Conservation (phyloP, 1,140 invertebrate species). For the Heliothis virescens region DNA sequence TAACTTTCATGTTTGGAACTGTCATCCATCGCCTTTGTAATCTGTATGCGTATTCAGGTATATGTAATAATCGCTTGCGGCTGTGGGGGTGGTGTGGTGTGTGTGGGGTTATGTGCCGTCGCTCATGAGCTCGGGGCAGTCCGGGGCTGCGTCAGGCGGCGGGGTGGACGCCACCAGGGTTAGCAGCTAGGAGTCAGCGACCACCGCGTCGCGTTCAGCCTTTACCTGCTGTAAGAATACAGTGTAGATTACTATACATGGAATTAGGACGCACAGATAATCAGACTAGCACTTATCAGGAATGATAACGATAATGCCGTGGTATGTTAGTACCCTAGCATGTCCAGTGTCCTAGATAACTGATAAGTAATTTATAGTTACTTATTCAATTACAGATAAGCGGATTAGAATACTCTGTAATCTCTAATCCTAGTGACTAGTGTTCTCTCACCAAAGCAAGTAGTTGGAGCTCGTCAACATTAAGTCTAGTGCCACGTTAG, state of each 20-base stretch:
- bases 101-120: conserved; percentile 7
- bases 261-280: neutral
- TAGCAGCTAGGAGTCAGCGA: conserved; percentile 80
- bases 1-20: neutral
- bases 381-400: too few species aligned
- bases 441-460: too few species aligned
- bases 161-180: conserved; percentile 61
- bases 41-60: neutral
- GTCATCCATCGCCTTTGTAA: neutral
- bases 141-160: conserved; percentile 46
- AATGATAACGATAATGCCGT: neutral
- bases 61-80: neutral
- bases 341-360: neutral
- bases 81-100: neutral
- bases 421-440: too few species aligned
- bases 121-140: conserved; percentile 32
- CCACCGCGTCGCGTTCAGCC: conserved; percentile 78
- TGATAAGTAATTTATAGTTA: conserved; percentile 1
- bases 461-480: too few species aligned
- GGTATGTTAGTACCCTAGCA: neutral
- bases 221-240: conserved; percentile 72
- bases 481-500: too few species aligned
- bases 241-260: neutral
- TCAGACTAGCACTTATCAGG: conserved; percentile 12
- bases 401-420: too few species aligned